phyloP scores from a whole-genome alignment of 2,888 invertebrate species.

The Drosophila anceps region DNA sequence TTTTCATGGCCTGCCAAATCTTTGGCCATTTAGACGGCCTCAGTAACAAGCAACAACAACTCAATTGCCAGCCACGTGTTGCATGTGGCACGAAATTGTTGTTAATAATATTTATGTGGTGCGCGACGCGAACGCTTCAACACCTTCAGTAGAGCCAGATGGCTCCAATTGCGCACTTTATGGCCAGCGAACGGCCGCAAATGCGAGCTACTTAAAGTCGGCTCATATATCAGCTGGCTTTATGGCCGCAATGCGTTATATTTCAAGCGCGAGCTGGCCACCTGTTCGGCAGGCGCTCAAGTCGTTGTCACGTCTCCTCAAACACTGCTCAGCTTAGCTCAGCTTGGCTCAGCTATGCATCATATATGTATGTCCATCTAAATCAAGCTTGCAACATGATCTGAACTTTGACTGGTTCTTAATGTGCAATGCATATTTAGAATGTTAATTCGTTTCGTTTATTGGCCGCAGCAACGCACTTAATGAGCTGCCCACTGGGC shows the following conservation, averaged over 20 bases:
- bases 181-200: slow-evolving; percentile 52
- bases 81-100: slow-evolving; percentile 74
- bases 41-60: slow-evolving; percentile 31
- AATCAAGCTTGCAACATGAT: slow-evolving; percentile 15
- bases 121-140: slow-evolving; percentile 34
- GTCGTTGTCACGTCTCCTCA: slow-evolving; percentile 61
- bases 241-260: slow-evolving; percentile 69
- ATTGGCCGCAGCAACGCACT: slow-evolving; percentile 50
- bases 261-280: slow-evolving; percentile 49
- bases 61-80: slow-evolving; percentile 72
- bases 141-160: slow-evolving; percentile 42
- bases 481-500: slow-evolving; percentile 57
- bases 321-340: background rate
- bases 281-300: slow-evolving; percentile 28
- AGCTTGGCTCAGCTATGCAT: background rate
- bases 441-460: slow-evolving; percentile 34
- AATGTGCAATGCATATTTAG: slow-evolving; percentile 16
- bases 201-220: slow-evolving; percentile 66
- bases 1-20: slow-evolving; percentile 44
- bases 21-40: slow-evolving; percentile 49
- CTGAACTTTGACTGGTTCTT: slow-evolving; percentile 31
- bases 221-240: slow-evolving; percentile 68
- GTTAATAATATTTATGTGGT: slow-evolving; percentile 73
- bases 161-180: slow-evolving; percentile 42
- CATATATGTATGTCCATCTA: slow-evolving; percentile 12